Evolutionary conservation across 2,888 invertebrate species (phyloP), one percentile per base, ranked within the genome.

Genomic region (Drosophila cyrtoloma): DNA sequence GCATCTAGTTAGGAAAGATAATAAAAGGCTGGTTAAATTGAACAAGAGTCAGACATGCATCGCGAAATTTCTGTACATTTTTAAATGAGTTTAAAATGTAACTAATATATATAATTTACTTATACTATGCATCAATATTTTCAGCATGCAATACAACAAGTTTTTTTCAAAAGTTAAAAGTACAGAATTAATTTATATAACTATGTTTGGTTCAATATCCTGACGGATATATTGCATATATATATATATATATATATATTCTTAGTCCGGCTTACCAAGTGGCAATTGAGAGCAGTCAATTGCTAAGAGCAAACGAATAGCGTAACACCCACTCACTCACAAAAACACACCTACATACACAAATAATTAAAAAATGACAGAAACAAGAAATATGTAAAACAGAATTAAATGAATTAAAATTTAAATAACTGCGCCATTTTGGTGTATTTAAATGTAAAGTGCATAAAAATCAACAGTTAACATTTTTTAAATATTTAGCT

Each of bases 401-500:
- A 35, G 71, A 81, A 70, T 50, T 44, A 73, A 75, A 76, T 64
- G 69, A 84, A 78, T 62, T 59, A 57, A 67, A 77, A 75, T 67
- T 82, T 77, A 91, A 91, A 86, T 77, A 86, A 73, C 67, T 55
- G 68, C 78, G 60, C 79, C 78, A 70, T 68, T 78, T 80, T 83
- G 87, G 91, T 89, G 91, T 81, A 85, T 84, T 91, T 79, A 91
- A 91, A 82, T 87, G 91, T 91, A 91, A 92, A 91, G 84, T 90
- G 90, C 88, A 88, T 89, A 90, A 91, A 86, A 92, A 91, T 89
- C 92, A 92, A 91, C 92, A 91, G 91, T 91, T 91, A 91, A 91
- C 91, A 91, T 91, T 91, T 91, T 91, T 92, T 91, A 92, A 86
- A 92, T 91, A 91, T 75, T 81, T 91, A 91, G 91, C 82, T 90